Evolutionary conservation across 2,113 vertebrate genomes (phyloP), one percentile per base, ranked within the genome.

Genomic region (Apeltes quadracus): DNA sequence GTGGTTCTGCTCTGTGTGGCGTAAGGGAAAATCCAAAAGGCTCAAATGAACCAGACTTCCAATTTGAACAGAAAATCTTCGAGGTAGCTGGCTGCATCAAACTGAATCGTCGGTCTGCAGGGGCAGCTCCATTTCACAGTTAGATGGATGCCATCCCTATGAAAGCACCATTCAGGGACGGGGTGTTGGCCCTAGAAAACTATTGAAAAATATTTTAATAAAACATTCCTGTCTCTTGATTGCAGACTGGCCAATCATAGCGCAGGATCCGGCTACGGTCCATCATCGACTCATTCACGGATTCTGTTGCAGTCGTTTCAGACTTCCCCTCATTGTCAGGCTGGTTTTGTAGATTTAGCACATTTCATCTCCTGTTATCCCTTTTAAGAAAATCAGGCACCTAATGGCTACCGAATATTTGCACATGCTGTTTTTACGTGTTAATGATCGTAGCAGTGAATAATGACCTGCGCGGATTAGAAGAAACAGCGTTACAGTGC

Each of bases 11-110:
- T 56, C 4, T 69, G 22, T 32, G 41, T 25, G 23, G 22, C 4
- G 0, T 15, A n/a, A 58, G 22, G 44, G 23, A 58, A 61, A 81
- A 74, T 66, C 20, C 23, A 3, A 61, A 76, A 55, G 4, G 10
- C 48, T 44, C 0, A 0, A 23, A 41, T 38, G 38, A 51, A 43
- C 10, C 11, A 0, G 7, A 9, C 18, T 59, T 59, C 10, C 11
- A 36, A 43, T 64, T 38, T 20, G 43, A 0, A 48, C 16, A 2
- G n/a, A 59, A 71, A 2, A 38, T n/a, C 22, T 23, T 20, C 29
- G 27, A 12, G 25, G 7, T 3, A 6, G 44, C 23, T 51, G 4
- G 48, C 48, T 15, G 23, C 0, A 11, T n/a, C n/a, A n/a, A n/a
- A n/a, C n/a, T n/a, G 12, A 41, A 22, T 34, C 16, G 29, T 32